Evolutionary conservation across 2,113 vertebrate species (phyloP).

Genomic region (Gopherus evgoodei): DNA sequence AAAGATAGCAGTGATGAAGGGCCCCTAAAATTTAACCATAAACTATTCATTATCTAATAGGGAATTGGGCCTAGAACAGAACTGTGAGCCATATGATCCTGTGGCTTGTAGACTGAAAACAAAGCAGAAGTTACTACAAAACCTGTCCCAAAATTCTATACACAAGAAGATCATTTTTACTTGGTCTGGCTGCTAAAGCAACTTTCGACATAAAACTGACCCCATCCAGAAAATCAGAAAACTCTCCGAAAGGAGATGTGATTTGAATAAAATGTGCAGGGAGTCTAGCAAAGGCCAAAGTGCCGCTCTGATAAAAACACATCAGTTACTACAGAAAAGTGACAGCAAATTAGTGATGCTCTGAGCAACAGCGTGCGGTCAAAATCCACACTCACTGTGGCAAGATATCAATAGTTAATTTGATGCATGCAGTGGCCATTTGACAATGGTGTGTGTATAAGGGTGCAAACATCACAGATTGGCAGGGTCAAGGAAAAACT

Average conservation of each 20-base stretch:
- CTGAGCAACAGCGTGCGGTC: not conserved
- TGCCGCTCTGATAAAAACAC: not conserved
- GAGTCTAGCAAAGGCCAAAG: not conserved
- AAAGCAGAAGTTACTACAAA: not conserved
- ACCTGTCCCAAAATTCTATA: not conserved
- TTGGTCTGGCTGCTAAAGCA: not conserved
- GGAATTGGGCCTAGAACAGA: not conserved
- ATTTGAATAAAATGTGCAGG: not conserved
- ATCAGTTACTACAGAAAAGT: not conserved
- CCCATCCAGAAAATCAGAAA: not conserved
- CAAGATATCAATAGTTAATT: not conserved
- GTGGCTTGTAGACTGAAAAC: not conserved
- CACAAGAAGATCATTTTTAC: not conserved
- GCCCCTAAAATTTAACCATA: not conserved
- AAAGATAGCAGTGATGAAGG: not conserved
- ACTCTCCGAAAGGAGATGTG: not conserved
- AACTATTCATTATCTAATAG: not conserved
- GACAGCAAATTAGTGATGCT: not conserved
- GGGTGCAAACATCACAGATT: not conserved
- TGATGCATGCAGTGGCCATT: not conserved
- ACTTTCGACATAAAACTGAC: not conserved
- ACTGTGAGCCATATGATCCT: not conserved
- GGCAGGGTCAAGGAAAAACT: not conserved
- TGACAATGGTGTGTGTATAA: not conserved
- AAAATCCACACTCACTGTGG: not conserved